phyloP scores from a whole-genome alignment of 2,797 vertebrate genomes.

The Enteromius afrohamiltoni region DNA sequence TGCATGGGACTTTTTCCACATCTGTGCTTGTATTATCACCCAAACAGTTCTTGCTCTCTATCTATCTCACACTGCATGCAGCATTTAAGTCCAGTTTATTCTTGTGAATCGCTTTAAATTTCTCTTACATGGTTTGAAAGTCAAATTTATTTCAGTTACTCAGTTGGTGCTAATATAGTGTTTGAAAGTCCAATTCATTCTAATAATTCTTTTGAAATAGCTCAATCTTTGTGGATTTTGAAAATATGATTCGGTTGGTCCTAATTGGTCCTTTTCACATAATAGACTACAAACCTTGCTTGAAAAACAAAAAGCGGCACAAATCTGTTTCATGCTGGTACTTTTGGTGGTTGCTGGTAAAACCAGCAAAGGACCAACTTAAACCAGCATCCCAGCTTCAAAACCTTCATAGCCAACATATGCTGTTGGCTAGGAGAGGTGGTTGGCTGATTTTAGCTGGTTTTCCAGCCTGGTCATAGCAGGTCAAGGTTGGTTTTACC shows the following conservation, averaged over 20 bases:
- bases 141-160: background rate
- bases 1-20: background rate
- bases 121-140: background rate
- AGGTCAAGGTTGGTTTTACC: background rate
- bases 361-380: too few species aligned
- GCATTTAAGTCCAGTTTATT: background rate
- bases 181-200: background rate
- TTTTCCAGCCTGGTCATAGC: too few species aligned
- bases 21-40: too few species aligned
- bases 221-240: background rate
- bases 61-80: background rate
- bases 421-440: background rate
- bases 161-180: background rate
- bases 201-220: background rate
- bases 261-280: background rate
- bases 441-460: background rate
- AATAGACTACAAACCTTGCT: background rate
- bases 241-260: background rate
- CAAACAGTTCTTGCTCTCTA: background rate
- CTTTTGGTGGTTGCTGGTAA: too few species aligned
- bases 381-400: too few species aligned
- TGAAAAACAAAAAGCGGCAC: too few species aligned
- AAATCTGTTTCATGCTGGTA: too few species aligned
- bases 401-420: too few species aligned
- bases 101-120: background rate